Base-by-base conservation (phyloP, 2,888 invertebrate species). In the Oeneis ivallda region DNA sequence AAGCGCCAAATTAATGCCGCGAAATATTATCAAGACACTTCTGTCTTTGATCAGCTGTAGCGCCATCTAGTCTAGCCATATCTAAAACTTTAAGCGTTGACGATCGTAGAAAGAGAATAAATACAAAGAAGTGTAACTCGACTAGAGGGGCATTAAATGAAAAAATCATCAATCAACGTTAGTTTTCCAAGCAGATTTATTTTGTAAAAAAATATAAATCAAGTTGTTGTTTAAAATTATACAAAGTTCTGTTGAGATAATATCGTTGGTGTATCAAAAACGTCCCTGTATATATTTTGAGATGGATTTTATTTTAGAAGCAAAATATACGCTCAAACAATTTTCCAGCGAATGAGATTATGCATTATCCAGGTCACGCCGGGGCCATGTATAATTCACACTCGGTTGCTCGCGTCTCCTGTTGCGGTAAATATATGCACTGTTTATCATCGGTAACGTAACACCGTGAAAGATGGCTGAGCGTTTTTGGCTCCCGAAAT, bases 311-410 rank as follows among this genome's bases (percentile, higher is more conserved):
- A 60, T 50, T 60, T 50, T 60, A n/a, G 26, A 32, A 13, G 37
- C 37, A 50, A 60, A 60, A 60, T 47, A 15, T 17, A 39, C 17
- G 50, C 59, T 60, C 54, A 56, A 65, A 54, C 47, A 45, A 65
- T 65, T 65, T 65, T 56, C 54, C 60, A 61, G 47, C 47, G 26
- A 15, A 60, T 54, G 43, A 66, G 56, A 59, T 62, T 60, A 53
- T 64, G 62, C 39, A 50, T 56, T 65, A 65, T 64, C 62, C 59
- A 32, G 69, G 65, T 67, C 65, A 65, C 19, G 56, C 62, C 45
- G 52, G 58, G 47, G 47, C 62, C 57, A 67, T 62, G 69, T 62
- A 67, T 67, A 62, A 65, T 69, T 69, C 69, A 69, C 66, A 62
- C 65, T 60, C 62, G 59, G 62, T 67, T 65, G 52, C 49, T 41